Conservation (phyloP, 2,113 vertebrate species). For the Takifugu flavidus region DNA sequence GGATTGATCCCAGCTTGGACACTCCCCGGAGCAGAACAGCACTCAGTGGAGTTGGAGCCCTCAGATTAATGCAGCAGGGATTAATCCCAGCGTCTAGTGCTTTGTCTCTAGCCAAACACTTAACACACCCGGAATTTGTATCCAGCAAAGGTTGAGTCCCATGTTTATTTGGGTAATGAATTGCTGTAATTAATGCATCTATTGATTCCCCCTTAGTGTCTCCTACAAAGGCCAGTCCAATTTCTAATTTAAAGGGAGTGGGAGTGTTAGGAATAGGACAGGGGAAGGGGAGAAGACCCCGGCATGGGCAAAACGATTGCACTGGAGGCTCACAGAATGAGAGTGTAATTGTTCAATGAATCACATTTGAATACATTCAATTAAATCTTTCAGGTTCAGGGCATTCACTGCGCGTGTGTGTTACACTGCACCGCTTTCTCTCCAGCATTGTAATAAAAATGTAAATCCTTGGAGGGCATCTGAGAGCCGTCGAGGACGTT, state of each 20-base stretch:
- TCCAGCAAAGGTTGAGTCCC: conserved; percentile 84
- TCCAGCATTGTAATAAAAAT: conserved; percentile 76
- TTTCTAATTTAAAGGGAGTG: conserved; percentile 94
- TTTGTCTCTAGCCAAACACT: conserved; percentile 87
- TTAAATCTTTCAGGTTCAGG: conserved; percentile 68
- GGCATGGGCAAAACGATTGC: conserved; percentile 76
- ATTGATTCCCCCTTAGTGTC: conserved; percentile 89
- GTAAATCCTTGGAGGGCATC: conserved; percentile 75
- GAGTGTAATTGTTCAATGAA: conserved; percentile 80
- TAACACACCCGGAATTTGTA: conserved; percentile 82
- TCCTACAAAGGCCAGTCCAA: conserved; percentile 88
- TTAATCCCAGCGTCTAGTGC: conserved; percentile 73
- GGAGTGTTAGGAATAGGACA: conserved; percentile 63
- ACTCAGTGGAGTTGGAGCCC: conserved; percentile 84
- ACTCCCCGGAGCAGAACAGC: conserved; percentile 82
- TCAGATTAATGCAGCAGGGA: conserved; percentile 87
- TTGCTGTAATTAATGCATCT: conserved; percentile 95
- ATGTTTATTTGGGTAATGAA: conserved; percentile 98
- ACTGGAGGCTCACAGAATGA: conserved; percentile 60
- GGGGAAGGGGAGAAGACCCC: conserved; percentile 53
- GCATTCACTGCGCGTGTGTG: conserved; percentile 24
- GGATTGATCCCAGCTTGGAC: conserved; percentile 84
- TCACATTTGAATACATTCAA: conserved; percentile 82
- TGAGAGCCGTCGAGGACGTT: conserved; percentile 60
- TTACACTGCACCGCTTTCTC: conserved; percentile 47